These are phyloP conservation scores for Drosophila demipolita DNA, from an alignment of 2,888 invertebrate genomes.

Conservation along the genomic window DNA sequence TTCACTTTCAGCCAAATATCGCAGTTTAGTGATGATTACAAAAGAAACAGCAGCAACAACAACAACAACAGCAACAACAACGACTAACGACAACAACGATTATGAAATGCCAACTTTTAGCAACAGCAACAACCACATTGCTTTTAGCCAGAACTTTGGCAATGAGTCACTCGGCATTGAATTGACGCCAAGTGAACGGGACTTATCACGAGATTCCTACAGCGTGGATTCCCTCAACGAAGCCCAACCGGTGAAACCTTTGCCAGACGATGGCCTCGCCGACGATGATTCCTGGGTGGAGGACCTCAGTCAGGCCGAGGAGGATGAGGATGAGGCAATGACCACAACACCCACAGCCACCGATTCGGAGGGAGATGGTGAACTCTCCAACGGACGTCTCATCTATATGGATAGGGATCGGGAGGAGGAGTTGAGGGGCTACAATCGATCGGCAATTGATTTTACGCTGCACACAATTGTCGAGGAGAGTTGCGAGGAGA, in stretches of 20 bases:
- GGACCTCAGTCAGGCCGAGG: constrained; percentile 94
- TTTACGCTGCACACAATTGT: constrained; percentile 96
- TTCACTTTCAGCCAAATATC: constrained; percentile 89
- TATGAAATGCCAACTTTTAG: constrained; percentile 63
- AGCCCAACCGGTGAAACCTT: constrained; percentile 71
- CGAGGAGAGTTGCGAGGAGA: constrained; percentile 97
- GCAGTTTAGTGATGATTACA: constrained; percentile 96
- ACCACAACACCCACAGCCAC: constrained; percentile 82
- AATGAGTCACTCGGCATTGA: constrained; percentile 62
- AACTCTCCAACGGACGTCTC: constrained; percentile 79
- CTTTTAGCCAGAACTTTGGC: constrained; percentile 67
- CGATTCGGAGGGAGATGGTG: constrained; percentile 84
- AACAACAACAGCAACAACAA: constrained; percentile 34
- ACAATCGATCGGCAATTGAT: constrained; percentile 93
- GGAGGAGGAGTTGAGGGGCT: constrained; percentile 93
- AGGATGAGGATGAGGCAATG: constrained; percentile 82
- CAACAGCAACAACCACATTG: constrained; percentile 40
- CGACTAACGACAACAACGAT: constrained; percentile 55
- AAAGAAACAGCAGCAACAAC: constrained; percentile 86
- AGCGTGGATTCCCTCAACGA: constrained; percentile 75
- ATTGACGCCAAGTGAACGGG: constrained; percentile 59
- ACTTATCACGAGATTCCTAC: constrained; percentile 63
- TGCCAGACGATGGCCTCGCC: constrained; percentile 93
- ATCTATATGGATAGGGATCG: constrained; percentile 90
- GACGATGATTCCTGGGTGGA: constrained; percentile 97